These are phyloP conservation scores for Dasysyrphus tricinctus DNA, from an alignment of 2,888 invertebrate genomes.

Conservation along the genomic window DNA sequence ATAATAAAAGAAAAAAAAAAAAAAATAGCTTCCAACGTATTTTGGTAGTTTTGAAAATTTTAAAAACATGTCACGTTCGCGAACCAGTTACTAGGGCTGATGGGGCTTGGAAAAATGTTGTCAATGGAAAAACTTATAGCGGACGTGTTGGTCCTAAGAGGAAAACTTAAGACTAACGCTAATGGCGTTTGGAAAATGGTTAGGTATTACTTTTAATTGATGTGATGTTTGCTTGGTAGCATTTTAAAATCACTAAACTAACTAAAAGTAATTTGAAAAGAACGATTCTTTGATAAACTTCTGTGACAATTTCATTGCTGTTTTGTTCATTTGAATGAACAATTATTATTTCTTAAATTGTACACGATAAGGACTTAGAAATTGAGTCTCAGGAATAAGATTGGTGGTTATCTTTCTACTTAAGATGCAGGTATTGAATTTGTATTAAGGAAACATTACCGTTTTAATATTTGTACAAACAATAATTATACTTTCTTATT, in stretches of 20 bases:
- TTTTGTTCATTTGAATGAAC: not conserved
- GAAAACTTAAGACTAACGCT: constrained; percentile 48
- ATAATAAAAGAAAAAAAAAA: not conserved
- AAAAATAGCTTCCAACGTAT: not conserved
- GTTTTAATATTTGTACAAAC: too few relatives aligned
- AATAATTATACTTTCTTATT: too few relatives aligned
- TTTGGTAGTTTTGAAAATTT: constrained; percentile 19
- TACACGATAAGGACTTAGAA: not conserved
- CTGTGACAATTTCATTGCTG: not conserved
- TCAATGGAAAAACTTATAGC: constrained; percentile 24
- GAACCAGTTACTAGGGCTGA: constrained; percentile 23
- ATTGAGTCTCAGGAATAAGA: not conserved
- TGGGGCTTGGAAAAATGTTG: constrained; percentile 23
- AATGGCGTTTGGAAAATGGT: constrained; percentile 54
- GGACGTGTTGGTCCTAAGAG: constrained; percentile 18
- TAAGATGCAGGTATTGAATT: not conserved
- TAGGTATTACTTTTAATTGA: constrained; percentile 71
- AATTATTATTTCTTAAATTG: not conserved
- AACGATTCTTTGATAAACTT: constrained; percentile 20
- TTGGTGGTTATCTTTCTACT: not conserved
- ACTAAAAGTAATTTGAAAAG: not conserved
- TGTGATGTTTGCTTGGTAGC: constrained; percentile 64
- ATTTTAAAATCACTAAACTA: constrained; percentile 38
- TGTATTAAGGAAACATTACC: not conserved
- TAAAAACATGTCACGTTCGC: constrained; percentile 22